A percentile compares a stretch with the other conserved stretches of the same genome.
These are phyloP conservation scores for Chaetophractus vellerosus DNA, from an alignment of 2,797 vertebrate species.

Conservation along the genomic window DNA sequence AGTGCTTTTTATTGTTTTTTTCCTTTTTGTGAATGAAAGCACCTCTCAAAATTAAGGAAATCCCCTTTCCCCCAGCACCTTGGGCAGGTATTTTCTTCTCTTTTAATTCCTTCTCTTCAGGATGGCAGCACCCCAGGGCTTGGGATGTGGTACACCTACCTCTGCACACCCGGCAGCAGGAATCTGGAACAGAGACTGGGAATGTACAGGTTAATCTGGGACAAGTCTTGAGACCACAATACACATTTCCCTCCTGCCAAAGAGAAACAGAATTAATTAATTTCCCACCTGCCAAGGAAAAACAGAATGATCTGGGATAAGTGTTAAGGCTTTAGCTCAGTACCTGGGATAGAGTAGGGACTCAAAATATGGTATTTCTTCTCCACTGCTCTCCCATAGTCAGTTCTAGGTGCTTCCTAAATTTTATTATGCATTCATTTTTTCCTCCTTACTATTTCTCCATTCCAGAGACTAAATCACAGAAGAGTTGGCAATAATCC, in stretches of 20 bases:
- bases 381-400: background rate
- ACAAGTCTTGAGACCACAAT: conserved; percentile 98
- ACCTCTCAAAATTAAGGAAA: background rate
- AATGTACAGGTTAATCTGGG: conserved; percentile 94
- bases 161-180: conserved; percentile 97
- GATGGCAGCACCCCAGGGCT: background rate
- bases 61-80: background rate
- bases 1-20: background rate
- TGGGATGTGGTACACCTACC: conserved; percentile 89
- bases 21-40: background rate
- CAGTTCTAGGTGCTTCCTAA: background rate
- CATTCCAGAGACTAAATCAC: conserved; percentile 32
- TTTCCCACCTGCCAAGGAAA: conserved; percentile 94
- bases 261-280: conserved; percentile 64
- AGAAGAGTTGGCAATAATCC: conserved; percentile 8
- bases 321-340: background rate
- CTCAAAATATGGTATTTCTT: background rate
- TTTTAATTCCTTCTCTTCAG: conserved; percentile 21
- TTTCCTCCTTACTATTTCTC: background rate
- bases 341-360: background rate
- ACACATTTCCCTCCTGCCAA: conserved; percentile 96
- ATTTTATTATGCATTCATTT: background rate
- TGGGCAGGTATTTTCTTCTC: conserved; percentile 47
- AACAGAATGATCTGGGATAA: conserved; percentile 52
- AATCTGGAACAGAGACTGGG: conserved; percentile 93